Evolutionary conservation across 2,888 invertebrate genomes (phyloP).

Genomic region (Doris montereyensis): DNA sequence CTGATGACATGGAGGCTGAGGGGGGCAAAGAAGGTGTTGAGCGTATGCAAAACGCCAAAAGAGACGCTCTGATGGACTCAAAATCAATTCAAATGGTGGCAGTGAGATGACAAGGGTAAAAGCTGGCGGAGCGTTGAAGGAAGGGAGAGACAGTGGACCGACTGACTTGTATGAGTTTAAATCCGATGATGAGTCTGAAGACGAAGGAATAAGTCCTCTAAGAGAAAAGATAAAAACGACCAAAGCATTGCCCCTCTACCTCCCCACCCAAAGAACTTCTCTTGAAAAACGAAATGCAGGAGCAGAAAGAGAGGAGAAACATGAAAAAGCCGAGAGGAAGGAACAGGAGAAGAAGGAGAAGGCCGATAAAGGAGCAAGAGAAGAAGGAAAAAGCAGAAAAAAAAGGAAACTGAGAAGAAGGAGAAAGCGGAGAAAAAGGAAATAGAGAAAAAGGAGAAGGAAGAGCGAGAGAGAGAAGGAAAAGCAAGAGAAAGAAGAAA

Average conservation of each 20-base stretch:
- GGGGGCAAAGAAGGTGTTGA: no score
- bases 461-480: conserved; percentile 42
- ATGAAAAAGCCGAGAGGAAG: conserved; percentile 32
- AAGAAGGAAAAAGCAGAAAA: conserved; percentile 36
- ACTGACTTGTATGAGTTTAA: conserved; percentile 62
- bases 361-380: conserved; percentile 33
- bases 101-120: neutral
- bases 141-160: conserved; percentile 7
- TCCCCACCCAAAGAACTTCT: conserved; percentile 46
- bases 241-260: no score
- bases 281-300: conserved; percentile 40
- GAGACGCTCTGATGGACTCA: no score
- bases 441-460: conserved; percentile 36
- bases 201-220: conserved; percentile 48
- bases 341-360: conserved; percentile 43
- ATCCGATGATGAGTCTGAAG: conserved; percentile 62
- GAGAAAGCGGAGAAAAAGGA: conserved; percentile 37
- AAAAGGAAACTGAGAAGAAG: conserved; percentile 36
- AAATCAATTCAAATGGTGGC: no score
- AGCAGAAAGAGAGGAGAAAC: conserved; percentile 41
- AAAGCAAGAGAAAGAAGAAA: conserved; percentile 43
- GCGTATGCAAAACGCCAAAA: no score
- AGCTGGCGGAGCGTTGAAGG: neutral
- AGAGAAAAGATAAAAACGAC: no score
- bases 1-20: no score